Percentiles rank a stretch among this genome's conserved stretches.
Evolutionary conservation across 1,140 invertebrate species (phyloP).

Genomic region (Listronotus oregonensis): DNA sequence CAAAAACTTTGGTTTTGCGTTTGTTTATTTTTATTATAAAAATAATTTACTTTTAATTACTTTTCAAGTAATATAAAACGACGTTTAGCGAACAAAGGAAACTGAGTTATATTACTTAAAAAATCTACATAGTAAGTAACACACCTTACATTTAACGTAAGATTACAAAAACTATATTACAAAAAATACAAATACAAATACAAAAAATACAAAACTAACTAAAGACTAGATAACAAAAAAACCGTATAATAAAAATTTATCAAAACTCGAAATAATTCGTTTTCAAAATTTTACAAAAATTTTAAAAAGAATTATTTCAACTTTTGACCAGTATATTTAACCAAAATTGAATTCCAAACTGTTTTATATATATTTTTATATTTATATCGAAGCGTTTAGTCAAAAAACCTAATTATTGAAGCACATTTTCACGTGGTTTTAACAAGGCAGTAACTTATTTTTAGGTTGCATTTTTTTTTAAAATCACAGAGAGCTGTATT

Average conservation of each 20-base stretch:
- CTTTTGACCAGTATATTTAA: too few species aligned
- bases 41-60: constrained; percentile 33
- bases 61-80: constrained; percentile 27
- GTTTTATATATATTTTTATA: too few species aligned
- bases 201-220: constrained; percentile 30
- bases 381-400: neutral
- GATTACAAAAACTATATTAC: constrained; percentile 10
- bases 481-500: constrained; percentile 26
- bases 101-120: constrained; percentile 28
- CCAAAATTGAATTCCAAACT: too few species aligned
- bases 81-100: neutral
- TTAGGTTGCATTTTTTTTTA: constrained; percentile 15
- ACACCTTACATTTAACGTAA: constrained; percentile 23
- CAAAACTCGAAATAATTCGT: too few species aligned
- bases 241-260: constrained; percentile 6
- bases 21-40: constrained; percentile 35
- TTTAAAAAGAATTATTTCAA: too few species aligned
- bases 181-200: constrained; percentile 16
- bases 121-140: constrained; percentile 23
- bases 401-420: neutral
- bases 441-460: neutral
- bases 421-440: neutral
- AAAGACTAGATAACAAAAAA: constrained; percentile 34
- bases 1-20: constrained; percentile 32
- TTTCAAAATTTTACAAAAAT: too few species aligned